Percentiles rank a stretch among this genome's conserved stretches.
These are phyloP conservation scores for Hyperoplus immaculatus DNA, from an alignment of 2,797 vertebrate genomes.

Conservation along the genomic window DNA sequence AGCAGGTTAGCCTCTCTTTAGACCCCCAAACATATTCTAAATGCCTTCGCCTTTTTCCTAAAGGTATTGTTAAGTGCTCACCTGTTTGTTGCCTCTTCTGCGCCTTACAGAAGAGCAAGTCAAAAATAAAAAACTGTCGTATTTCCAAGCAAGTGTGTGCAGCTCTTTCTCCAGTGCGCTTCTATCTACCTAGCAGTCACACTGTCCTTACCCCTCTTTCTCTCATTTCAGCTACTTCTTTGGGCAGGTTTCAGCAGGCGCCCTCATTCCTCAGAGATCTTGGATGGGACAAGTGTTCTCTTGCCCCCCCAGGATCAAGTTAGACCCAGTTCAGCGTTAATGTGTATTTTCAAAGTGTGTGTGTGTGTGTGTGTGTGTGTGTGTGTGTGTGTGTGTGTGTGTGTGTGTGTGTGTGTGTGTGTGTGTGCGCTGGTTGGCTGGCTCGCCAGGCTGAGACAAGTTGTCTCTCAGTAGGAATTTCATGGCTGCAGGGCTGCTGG, in stretches of 20 bases:
- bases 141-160: constrained; percentile 30
- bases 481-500: constrained; percentile 65
- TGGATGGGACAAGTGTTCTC: constrained; percentile 76
- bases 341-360: constrained; percentile 56
- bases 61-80: constrained; percentile 47
- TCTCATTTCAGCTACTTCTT: constrained; percentile 45
- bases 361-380: constrained; percentile 42
- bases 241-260: constrained; percentile 83
- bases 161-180: constrained; percentile 33
- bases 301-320: constrained; percentile 67
- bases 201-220: constrained; percentile 26
- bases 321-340: constrained; percentile 57
- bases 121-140: constrained; percentile 23
- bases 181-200: constrained; percentile 41
- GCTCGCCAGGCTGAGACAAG: constrained; percentile 80
- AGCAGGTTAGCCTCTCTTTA: background rate
- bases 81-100: constrained; percentile 74
- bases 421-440: constrained; percentile 47
- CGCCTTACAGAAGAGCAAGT: constrained; percentile 71
- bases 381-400: constrained; percentile 38
- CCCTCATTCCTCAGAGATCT: constrained; percentile 82
- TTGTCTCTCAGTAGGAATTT: constrained; percentile 73
- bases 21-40: background rate
- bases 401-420: constrained; percentile 28
- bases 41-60: background rate